These are phyloP conservation scores for Drosophila quadrilineata DNA, from an alignment of 1,140 invertebrate species.

Conservation along the genomic window DNA sequence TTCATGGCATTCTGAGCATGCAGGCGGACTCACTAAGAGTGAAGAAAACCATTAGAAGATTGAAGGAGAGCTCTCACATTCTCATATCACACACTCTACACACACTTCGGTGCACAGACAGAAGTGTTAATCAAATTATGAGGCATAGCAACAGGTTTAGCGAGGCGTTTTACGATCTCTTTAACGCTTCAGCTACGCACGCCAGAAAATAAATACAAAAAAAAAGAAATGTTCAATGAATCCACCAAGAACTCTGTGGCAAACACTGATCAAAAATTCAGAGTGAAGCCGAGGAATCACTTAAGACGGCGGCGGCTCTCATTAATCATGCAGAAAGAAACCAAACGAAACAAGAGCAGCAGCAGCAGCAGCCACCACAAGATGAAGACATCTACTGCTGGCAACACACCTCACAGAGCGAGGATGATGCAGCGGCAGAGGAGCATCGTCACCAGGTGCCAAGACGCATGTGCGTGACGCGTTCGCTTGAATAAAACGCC, in stretches of 20 bases:
- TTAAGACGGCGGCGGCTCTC: slow-evolving; percentile 26
- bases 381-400: slow-evolving; percentile 47
- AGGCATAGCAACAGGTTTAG: slow-evolving; percentile 53
- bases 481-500: slow-evolving; percentile 69
- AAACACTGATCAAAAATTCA: slow-evolving; percentile 51
- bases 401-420: background rate
- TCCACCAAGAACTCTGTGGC: background rate
- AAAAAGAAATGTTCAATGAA: no score
- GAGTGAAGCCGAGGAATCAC: slow-evolving; percentile 28
- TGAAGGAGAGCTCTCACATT: no score
- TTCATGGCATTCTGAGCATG: slow-evolving; percentile 58
- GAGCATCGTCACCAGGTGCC: slow-evolving; percentile 31
- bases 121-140: slow-evolving; percentile 78
- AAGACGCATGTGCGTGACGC: slow-evolving; percentile 58
- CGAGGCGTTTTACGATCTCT: slow-evolving; percentile 72
- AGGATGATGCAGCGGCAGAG: background rate
- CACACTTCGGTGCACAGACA: no score
- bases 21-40: slow-evolving; percentile 33
- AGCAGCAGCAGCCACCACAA: background rate
- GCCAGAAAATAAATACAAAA: slow-evolving; percentile 58
- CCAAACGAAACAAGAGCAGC: slow-evolving; percentile 32
- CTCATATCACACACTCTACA: slow-evolving; percentile 19
- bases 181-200: slow-evolving; percentile 79
- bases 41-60: no score
- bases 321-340: slow-evolving; percentile 67